A percentile compares a stretch with the other conserved stretches of the same genome.
These are phyloP conservation scores for Ianthella basta DNA, from an alignment of 37 sponge, comb jelly and placozoan genomes.

Conservation along the genomic window DNA sequence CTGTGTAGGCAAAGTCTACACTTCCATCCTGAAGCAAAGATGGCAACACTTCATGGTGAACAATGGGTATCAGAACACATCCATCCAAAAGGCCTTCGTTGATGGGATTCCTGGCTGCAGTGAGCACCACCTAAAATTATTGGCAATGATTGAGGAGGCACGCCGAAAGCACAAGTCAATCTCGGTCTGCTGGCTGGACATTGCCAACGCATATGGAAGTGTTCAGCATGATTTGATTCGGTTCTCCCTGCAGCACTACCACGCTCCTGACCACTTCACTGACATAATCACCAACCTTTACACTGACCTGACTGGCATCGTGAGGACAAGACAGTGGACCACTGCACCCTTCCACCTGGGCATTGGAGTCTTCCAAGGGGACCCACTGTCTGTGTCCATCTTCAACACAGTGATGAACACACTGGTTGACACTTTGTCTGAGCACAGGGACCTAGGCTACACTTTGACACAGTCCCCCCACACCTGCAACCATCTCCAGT, in stretches of 20 bases:
- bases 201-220: conserved; percentile 50
- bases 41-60: conserved; percentile 24
- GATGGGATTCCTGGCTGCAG: conserved; percentile 27
- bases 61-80: conserved; percentile 25
- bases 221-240: conserved; percentile 37
- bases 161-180: conserved; percentile 17
- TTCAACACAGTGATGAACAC: conserved; percentile 48
- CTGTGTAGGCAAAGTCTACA: conserved; percentile 11
- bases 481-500: conserved; percentile 29
- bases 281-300: background rate
- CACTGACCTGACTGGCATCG: conserved; percentile 19
- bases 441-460: conserved; percentile 6
- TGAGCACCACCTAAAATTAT: conserved; percentile 30
- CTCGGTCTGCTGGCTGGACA: conserved; percentile 38
- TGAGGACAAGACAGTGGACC: conserved; percentile 17
- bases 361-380: conserved; percentile 45
- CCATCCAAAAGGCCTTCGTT: conserved; percentile 28
- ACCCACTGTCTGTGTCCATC: conserved; percentile 46
- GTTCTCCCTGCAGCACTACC: conserved; percentile 42
- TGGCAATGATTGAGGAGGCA: conserved; percentile 15
- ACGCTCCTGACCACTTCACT: conserved; percentile 19
- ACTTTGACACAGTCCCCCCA: background rate
- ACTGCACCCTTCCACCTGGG: conserved; percentile 5
- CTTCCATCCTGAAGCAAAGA: conserved; percentile 9
- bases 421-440: conserved; percentile 17